Evolutionary conservation across 2,888 invertebrate genomes (phyloP), one percentile per base, ranked within the genome.

Genomic region (Phortica magna): DNA sequence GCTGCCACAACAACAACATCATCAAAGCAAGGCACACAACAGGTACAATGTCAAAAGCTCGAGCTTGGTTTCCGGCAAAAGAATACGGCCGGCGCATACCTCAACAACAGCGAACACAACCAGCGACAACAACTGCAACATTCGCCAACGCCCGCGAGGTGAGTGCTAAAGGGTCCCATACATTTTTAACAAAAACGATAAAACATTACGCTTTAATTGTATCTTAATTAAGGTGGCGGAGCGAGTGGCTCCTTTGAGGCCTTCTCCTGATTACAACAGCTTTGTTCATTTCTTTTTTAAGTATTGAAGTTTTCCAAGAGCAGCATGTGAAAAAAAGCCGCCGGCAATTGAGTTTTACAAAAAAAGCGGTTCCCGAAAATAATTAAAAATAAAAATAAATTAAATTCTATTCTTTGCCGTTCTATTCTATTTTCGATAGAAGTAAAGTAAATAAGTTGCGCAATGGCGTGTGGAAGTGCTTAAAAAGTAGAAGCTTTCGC

Each of bases 1-100:
- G 59, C 59, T 17, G 41, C 31, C 67, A 22, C 12, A 55, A 22
- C 83, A 82, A 73, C 77, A 72, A 17, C 77, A 74, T 1, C 72
- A 71, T 10, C 70, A 65, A 31, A 31, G 5, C 31, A 31, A 31
- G 31, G 31, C 31, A 31, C 5, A 31, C 31, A 31, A 31, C 31
- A 31, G 31, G 31, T 31, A 31, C 76, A 77, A 53, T 71, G 76
- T 9, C 72, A 43, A 19, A 53, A 31, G 31, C 5, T 31, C 41
- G 31, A 7, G 12, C 43, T 65, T n/a, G 43, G 75, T 9, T 70
- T 70, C 39, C 75, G 43, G 43, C 77, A 64, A 14, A 64, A 70
- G 67, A 7, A 59, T 14, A 61, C 12, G 9, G 31, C 12, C 43
- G 41, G 19, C 77, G 7, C 55, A 55, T 31, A 68, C 31, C 19